Percentiles rank a stretch among this genome's conserved stretches.
These are phyloP conservation scores for Pygathrix nemaeus DNA, from an alignment of 2,113 vertebrate species.

Conservation along the genomic window DNA sequence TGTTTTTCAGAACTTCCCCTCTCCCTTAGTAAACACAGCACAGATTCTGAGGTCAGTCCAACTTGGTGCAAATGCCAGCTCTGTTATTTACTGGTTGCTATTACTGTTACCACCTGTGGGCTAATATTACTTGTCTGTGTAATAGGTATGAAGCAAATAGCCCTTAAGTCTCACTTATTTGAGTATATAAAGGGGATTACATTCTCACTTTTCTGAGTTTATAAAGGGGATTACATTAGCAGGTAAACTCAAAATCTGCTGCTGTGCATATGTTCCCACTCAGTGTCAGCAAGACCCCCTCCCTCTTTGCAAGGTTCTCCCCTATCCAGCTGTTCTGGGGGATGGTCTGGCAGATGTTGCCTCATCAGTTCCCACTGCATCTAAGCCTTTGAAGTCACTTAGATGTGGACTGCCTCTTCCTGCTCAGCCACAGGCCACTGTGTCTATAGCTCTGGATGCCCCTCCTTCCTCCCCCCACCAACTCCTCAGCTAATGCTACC, in stretches of 20 bases:
- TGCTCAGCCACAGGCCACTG: not conserved
- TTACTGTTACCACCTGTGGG: not conserved
- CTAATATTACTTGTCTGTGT: not conserved
- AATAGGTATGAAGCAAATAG: not conserved
- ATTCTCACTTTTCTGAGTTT: not conserved
- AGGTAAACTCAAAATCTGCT: not conserved
- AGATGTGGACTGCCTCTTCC: not conserved
- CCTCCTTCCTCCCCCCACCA: fast-evolving
- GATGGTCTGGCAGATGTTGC: not conserved
- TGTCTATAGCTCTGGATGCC: not conserved
- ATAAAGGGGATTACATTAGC: not conserved
- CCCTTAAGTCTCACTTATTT: not conserved
- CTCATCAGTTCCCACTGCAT: not conserved
- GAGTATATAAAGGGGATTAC: not conserved
- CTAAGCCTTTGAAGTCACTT: not conserved
- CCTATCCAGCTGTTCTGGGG: not conserved
- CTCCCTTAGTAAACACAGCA: not conserved
- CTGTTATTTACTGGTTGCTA: not conserved
- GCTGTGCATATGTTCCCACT: not conserved
- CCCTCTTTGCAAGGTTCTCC: not conserved
- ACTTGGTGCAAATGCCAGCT: not conserved
- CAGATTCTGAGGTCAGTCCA: not conserved
- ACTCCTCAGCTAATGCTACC: not conserved
- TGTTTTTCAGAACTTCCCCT: not conserved
- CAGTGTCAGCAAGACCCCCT: not conserved